Conservation (phyloP, 1,140 invertebrate species). For the Marisa cornuarietis region DNA sequence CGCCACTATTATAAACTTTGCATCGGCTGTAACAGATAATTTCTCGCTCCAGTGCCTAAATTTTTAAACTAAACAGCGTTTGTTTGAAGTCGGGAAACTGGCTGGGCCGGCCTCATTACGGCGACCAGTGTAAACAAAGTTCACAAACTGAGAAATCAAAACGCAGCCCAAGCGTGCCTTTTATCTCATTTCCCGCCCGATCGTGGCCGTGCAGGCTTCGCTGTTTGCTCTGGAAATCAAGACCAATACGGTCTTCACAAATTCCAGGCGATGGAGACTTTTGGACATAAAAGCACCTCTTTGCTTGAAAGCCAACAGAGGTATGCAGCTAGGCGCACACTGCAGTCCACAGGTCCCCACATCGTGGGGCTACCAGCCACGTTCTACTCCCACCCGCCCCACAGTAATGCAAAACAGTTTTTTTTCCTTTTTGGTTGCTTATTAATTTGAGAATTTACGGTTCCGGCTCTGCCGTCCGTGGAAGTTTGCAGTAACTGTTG, state of each 20-base stretch:
- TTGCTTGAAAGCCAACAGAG: no score
- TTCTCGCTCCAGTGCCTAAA: background rate
- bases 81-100: constrained; percentile 3
- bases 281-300: no score
- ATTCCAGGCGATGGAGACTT: background rate
- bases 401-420: no score
- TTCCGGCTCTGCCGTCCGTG: no score
- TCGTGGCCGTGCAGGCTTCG: background rate
- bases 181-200: constrained; percentile 14
- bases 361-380: no score
- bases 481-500: no score
- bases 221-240: constrained; percentile 11
- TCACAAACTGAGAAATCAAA: constrained; percentile 14
- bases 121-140: constrained; percentile 11
- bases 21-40: background rate
- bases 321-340: no score
- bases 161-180: constrained; percentile 6
- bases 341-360: no score
- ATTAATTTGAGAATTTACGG: no score
- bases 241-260: background rate
- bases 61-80: constrained; percentile 1
- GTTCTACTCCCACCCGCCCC: no score
- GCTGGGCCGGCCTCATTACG: background rate
- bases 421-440: no score
- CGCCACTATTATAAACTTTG: no score